Base-by-base conservation (phyloP, 2,113 vertebrate genomes). In the Sylvia atricapilla region DNA sequence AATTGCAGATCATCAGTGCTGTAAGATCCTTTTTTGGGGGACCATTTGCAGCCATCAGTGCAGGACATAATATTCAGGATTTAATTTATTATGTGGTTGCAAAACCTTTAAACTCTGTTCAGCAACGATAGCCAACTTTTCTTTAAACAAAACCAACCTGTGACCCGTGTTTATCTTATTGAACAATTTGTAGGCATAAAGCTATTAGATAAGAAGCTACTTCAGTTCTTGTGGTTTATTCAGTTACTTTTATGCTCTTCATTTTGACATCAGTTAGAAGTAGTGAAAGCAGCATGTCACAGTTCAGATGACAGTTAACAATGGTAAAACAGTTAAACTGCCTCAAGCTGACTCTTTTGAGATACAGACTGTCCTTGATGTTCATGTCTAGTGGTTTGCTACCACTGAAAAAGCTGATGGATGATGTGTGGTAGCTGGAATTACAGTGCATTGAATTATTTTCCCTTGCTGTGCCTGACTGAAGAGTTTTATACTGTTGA, bases 291-390 rank as follows among this genome's bases (percentile, higher is more conserved):
- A 73, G 6, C n/a, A 66, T 79, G 75, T 87, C 75, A 87, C 35
- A 74, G 47, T 58, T 79, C 63, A 89, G 19, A 72, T 56, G 78
- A 83, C 41, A 91, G 66, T 59, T 90, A 87, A 52, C 91, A 95
- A 74, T 50, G 24, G 84, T 37, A 67, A 87, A 95, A 82, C 53
- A 68, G 53, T 80, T 75, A 70, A 89, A 49, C 75, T 84, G 89
- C 60, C 73, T 91, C 62, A 44, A 92, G 60, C n/a, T 47, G 87
- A 46, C 70, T 93, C 66, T 81, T 93, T 79, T 69, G 53, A 94
- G 90, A 91, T 79, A 89, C 62, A 60, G 19, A 30, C 70, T 69
- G n/a, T 76, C 89, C 81, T 95, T 91, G 81, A 90, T 90, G 74
- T 85, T 95, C 82, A 44, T 93, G 62, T 93, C 82, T 91, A 62